Base-by-base conservation (phyloP, 2,113 vertebrate species). In the Numida meleagris region DNA sequence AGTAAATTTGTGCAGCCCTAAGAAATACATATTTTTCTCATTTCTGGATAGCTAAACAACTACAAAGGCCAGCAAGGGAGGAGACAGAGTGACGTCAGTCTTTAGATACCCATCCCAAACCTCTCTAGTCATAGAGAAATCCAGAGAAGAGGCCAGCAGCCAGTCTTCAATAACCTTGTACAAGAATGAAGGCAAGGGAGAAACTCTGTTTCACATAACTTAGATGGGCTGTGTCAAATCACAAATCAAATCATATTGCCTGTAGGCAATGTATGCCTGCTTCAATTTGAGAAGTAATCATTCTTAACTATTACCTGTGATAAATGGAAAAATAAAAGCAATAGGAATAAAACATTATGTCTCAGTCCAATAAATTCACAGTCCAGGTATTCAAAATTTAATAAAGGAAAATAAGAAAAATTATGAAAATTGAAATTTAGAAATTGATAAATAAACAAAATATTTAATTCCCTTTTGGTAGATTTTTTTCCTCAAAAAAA, bases 171-270 rank as follows among this genome's bases (percentile, higher is more conserved):
- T 46, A 65, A 31, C 14, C 18, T 20, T 53, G 11, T 11, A 9
- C 8, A 21, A 63, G 27, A 12, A 45, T 29, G 33, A 21, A 63
- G 36, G 20, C 38, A 67, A 71, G 50, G 24, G 19, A 38, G 29
- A 72, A 72, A 40, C 5, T 12, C 65, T 53, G 29, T 46, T 72
- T 82, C 66, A 66, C 24, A 42, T 34, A 58, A 46, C 4, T 20
- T 25, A 43, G 15, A 11, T 62, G 31, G 21, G 18, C 51, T 61
- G 21, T 51, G 16, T 33, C 29, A 48, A 46, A 53, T 36, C 24
- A 62, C 1, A 59, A 19, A 67, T 12, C 33, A 10, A n/a, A 66
- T 12, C 27, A 12, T 24, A 66, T 5, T 16, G 8, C 1, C 0
- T 61, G 21, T 23, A 42, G n/a, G 53, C 16, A 83, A 67, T 2